Conservation (phyloP, 2,113 vertebrate genomes). For the Melierax canorus region DNA sequence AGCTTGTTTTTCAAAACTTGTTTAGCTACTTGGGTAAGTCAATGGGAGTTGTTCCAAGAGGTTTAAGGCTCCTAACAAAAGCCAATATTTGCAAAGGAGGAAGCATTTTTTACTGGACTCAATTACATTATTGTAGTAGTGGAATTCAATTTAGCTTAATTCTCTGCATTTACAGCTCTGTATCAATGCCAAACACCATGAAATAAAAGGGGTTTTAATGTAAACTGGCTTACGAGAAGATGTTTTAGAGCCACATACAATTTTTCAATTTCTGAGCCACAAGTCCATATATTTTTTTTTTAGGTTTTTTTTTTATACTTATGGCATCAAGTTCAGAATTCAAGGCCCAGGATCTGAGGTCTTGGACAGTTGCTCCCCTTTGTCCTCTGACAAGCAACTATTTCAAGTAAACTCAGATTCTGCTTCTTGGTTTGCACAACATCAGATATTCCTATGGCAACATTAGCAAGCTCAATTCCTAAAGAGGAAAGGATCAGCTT, state of each 20-base stretch:
- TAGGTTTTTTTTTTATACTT: background rate
- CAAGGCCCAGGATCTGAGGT: background rate
- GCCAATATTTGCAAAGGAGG: background rate
- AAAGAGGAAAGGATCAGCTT: background rate
- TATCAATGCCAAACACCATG: background rate
- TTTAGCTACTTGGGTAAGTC: background rate
- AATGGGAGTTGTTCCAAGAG: background rate
- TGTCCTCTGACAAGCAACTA: background rate
- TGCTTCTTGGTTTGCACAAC: background rate
- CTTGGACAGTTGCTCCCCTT: too few relatives aligned
- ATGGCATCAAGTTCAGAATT: accelerated
- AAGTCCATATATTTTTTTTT: background rate
- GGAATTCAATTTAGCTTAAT: background rate
- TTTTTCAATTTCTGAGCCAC: background rate
- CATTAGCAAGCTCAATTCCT: background rate
- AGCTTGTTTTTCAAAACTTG: background rate
- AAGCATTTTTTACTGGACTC: background rate
- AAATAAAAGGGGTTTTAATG: background rate
- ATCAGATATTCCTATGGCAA: background rate
- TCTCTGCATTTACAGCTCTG: background rate
- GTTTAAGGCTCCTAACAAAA: background rate
- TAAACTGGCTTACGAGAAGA: background rate
- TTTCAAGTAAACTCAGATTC: background rate
- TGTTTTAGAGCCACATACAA: background rate
- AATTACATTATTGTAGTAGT: background rate